Evolutionary conservation across 2,888 invertebrate species (phyloP).

Genomic region (Amaurobius ferox): DNA sequence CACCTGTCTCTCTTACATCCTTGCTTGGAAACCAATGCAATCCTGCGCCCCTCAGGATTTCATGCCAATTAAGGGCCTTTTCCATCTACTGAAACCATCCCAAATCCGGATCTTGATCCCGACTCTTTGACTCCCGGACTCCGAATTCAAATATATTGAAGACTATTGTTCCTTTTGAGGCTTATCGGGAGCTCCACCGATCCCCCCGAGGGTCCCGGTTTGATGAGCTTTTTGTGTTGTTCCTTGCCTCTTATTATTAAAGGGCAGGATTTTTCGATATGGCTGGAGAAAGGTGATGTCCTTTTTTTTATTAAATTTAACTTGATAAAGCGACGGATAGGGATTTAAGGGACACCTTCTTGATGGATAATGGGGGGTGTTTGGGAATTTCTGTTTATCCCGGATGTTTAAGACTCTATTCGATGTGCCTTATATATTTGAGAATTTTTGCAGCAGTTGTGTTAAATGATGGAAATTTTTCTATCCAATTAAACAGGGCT

Average conservation of each 20-base stretch:
- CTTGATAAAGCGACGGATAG: neutral
- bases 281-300: neutral
- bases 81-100: constrained; percentile 14
- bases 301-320: constrained; percentile 18
- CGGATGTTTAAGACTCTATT: too few relatives aligned
- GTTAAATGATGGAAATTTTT: too few relatives aligned
- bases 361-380: constrained; percentile 1
- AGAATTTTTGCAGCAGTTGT: too few relatives aligned
- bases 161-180: constrained; percentile 43
- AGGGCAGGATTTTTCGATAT: neutral
- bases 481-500: too few relatives aligned
- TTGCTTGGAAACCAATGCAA: constrained; percentile 43
- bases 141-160: constrained; percentile 33
- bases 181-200: neutral
- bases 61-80: constrained; percentile 56
- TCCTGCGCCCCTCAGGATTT: constrained; percentile 31
- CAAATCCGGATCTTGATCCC: constrained; percentile 33
- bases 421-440: too few relatives aligned
- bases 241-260: neutral
- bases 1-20: too few relatives aligned
- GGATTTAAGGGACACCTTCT: neutral
- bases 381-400: neutral
- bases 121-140: constrained; percentile 33
- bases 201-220: neutral
- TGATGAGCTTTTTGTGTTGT: neutral